A percentile compares a stretch with the other conserved stretches of the same genome.
phyloP scores from a whole-genome alignment of 2,113 vertebrate genomes.

The Thermophis baileyi region DNA sequence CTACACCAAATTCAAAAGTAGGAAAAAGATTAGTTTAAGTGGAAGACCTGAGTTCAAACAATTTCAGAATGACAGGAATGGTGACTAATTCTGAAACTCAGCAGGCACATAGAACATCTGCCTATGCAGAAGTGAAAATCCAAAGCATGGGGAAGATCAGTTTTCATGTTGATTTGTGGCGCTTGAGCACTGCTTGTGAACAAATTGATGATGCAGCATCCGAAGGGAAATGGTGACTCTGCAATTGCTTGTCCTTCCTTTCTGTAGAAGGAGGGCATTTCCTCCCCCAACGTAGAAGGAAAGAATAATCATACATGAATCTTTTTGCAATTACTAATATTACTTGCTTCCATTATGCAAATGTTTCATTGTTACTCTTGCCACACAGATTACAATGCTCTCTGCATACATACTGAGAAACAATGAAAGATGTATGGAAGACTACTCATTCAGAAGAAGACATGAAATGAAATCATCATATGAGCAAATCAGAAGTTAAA shows the following conservation, averaged over 20 bases:
- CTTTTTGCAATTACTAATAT: background rate
- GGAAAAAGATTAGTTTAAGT: background rate
- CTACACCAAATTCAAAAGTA: background rate
- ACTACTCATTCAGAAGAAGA: background rate
- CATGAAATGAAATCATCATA: background rate
- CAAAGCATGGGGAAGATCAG: constrained; percentile 21
- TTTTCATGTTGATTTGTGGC: constrained; percentile 20
- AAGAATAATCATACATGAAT: background rate
- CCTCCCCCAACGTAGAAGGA: background rate
- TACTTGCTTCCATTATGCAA: background rate
- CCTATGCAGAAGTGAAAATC: constrained; percentile 62
- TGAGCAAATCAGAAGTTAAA: background rate
- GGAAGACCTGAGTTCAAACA: background rate
- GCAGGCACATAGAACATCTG: constrained; percentile 1
- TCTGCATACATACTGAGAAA: background rate
- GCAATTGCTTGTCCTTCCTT: constrained; percentile 43
- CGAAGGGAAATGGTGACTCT: constrained; percentile 53
- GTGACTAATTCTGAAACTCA: background rate
- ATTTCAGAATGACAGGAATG: background rate
- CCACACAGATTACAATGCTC: background rate
- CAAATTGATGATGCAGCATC: constrained; percentile 34
- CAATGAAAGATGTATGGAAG: background rate
- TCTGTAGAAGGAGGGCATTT: background rate
- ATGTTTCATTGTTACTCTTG: background rate
- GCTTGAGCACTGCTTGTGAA: background rate